phyloP scores from a whole-genome alignment of 2,888 invertebrate genomes.

The Aradus depressus region DNA sequence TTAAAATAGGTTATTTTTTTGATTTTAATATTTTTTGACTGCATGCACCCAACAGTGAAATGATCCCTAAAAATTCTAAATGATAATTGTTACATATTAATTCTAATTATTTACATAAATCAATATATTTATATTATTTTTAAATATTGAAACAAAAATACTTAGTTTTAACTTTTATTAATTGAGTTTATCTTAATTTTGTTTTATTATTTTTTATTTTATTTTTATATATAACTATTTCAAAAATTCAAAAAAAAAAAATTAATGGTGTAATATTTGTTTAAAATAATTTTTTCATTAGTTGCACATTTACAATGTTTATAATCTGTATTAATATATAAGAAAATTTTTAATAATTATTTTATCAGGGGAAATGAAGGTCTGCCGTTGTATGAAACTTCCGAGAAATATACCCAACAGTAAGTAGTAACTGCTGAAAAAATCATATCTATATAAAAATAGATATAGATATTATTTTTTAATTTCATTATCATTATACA shows the following conservation, averaged over 20 bases:
- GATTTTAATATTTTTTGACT: too few relatives aligned
- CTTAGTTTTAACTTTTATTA: not conserved
- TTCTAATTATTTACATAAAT: too few relatives aligned
- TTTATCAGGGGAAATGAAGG: conserved; percentile 30
- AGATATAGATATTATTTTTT: too few relatives aligned
- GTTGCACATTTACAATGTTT: not conserved
- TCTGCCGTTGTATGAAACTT: conserved; percentile 28
- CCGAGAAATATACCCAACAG: conserved; percentile 30
- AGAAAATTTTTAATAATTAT: conserved; percentile 15
- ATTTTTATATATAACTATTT: not conserved
- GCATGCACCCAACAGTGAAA: too few relatives aligned
- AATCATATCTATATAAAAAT: too few relatives aligned
- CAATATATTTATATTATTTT: conserved; percentile 20
- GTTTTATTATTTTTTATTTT: not conserved
- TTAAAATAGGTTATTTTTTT: too few relatives aligned
- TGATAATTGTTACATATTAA: too few relatives aligned
- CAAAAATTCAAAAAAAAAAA: too few relatives aligned
- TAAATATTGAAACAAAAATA: not conserved
- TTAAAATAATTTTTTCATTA: not conserved
- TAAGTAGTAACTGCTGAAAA: too few relatives aligned
- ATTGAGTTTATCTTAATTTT: not conserved
- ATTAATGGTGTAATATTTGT: not conserved
- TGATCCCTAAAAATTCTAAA: too few relatives aligned
- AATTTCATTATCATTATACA: too few relatives aligned
- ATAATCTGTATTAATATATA: conserved; percentile 2